These are phyloP conservation scores for Prionailurus bengalensis DNA, from an alignment of 2,113 vertebrate species.

Conservation along the genomic window DNA sequence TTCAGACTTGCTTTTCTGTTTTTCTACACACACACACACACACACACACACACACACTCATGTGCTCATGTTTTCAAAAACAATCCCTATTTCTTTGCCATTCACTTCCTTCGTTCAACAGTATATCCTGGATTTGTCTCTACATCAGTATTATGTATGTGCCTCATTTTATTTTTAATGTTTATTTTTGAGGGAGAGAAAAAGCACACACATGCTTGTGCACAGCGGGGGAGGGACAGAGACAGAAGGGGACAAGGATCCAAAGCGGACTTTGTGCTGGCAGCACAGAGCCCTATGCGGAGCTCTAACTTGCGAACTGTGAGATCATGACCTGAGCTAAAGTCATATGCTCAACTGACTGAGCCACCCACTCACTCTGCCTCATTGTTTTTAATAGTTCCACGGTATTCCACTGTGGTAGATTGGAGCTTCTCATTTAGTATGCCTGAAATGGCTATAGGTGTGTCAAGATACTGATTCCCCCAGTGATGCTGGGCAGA, in stretches of 20 bases:
- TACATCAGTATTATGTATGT: not conserved
- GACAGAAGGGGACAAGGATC: too few relatives aligned
- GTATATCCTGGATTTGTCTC: not conserved
- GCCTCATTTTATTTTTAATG: not conserved
- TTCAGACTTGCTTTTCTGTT: conserved; percentile 4
- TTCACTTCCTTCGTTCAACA: not conserved
- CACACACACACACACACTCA: not conserved
- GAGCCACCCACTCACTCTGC: not conserved
- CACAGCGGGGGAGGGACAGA: too few relatives aligned
- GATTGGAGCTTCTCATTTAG: not conserved
- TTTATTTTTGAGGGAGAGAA: too few relatives aligned
- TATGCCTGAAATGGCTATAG: not conserved
- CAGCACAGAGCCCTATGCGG: too few relatives aligned
- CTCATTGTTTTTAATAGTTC: not conserved
- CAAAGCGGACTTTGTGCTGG: too few relatives aligned
- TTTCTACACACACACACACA: not conserved
- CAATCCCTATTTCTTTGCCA: not conserved
- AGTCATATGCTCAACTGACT: too few relatives aligned
- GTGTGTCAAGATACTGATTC: not conserved
- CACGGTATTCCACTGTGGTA: accelerated
- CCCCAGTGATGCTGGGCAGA: not conserved
- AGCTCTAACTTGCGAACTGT: too few relatives aligned
- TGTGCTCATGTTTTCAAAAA: not conserved
- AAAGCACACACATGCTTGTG: accelerated
- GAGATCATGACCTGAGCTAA: too few relatives aligned